Percentiles rank a stretch among this genome's conserved stretches.
These are phyloP conservation scores for Anhinga anhinga DNA, from an alignment of 2,113 vertebrate genomes.

Conservation along the genomic window DNA sequence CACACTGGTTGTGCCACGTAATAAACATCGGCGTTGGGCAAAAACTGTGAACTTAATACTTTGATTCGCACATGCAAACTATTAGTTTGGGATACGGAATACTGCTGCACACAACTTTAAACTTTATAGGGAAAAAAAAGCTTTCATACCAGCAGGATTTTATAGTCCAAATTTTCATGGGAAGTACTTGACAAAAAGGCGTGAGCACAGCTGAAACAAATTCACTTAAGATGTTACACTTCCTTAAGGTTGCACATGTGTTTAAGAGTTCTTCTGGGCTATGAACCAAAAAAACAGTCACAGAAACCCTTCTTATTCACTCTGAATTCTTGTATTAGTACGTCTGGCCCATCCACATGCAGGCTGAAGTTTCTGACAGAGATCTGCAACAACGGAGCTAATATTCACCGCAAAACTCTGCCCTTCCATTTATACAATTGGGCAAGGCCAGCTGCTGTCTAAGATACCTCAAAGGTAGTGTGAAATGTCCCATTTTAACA, in stretches of 20 bases:
- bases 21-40: background rate
- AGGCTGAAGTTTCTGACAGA: background rate
- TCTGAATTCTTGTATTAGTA: background rate
- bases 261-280: background rate
- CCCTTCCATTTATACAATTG: background rate
- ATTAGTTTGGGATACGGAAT: background rate
- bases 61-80: background rate
- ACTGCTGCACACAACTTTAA: background rate
- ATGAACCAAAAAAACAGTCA: background rate
- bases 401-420: background rate
- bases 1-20: background rate
- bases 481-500: background rate
- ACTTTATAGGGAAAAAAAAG: background rate
- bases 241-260: background rate
- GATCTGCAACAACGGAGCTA: background rate
- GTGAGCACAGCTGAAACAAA: slow-evolving; percentile 53
- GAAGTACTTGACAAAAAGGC: slow-evolving; percentile 13
- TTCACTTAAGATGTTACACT: background rate
- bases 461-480: background rate
- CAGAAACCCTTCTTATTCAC: background rate
- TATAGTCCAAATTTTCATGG: slow-evolving; percentile 6
- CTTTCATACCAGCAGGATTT: background rate
- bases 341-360: background rate
- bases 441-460: background rate
- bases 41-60: background rate